Evolutionary conservation across 2,888 invertebrate species (phyloP).

Genomic region (Drosophila rellima): DNA sequence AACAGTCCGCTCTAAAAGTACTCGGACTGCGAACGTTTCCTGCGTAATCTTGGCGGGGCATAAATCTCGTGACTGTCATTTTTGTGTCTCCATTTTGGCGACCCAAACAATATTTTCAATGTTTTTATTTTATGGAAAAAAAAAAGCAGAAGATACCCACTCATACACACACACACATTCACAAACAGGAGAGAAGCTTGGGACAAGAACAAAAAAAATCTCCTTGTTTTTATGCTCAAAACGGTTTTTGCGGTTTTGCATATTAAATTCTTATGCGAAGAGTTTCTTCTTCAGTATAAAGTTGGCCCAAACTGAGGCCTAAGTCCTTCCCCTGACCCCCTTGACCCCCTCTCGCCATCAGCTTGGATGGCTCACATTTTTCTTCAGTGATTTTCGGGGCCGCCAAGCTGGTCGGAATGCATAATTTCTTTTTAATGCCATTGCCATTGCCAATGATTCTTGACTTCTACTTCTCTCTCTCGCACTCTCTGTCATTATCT

Average conservation of each 20-base stretch:
- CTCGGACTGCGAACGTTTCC: slow-evolving; percentile 23
- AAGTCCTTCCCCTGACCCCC: slow-evolving; percentile 7
- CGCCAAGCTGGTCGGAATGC: slow-evolving; percentile 80
- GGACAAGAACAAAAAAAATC: slow-evolving; percentile 35
- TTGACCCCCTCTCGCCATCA: slow-evolving; percentile 1
- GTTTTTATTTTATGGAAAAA: slow-evolving; percentile 79
- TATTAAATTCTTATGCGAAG: slow-evolving; percentile 80
- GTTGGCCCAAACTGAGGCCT: slow-evolving; percentile 16
- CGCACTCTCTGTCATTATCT: neutral
- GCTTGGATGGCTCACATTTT: slow-evolving; percentile 60
- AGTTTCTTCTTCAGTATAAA: slow-evolving; percentile 21
- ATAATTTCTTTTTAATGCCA: slow-evolving; percentile 82
- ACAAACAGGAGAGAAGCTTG: slow-evolving; percentile 7
- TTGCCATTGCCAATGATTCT: slow-evolving; percentile 48
- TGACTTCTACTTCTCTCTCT: slow-evolving; percentile 1
- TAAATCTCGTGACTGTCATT: slow-evolving; percentile 83
- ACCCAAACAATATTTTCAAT: slow-evolving; percentile 83
- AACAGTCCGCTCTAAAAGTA: slow-evolving; percentile 4
- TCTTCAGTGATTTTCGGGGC: slow-evolving; percentile 76
- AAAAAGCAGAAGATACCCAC: slow-evolving; percentile 42
- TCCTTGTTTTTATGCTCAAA: slow-evolving; percentile 61
- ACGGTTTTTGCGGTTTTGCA: slow-evolving; percentile 83
- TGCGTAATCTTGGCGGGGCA: slow-evolving; percentile 81
- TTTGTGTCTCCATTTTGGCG: slow-evolving; percentile 84
- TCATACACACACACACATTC: slow-evolving; percentile 28